A percentile compares a stretch with the other conserved stretches of the same genome.
These are phyloP conservation scores for Eupelmus urozonus DNA, from an alignment of 2,888 invertebrate species.

Conservation along the genomic window DNA sequence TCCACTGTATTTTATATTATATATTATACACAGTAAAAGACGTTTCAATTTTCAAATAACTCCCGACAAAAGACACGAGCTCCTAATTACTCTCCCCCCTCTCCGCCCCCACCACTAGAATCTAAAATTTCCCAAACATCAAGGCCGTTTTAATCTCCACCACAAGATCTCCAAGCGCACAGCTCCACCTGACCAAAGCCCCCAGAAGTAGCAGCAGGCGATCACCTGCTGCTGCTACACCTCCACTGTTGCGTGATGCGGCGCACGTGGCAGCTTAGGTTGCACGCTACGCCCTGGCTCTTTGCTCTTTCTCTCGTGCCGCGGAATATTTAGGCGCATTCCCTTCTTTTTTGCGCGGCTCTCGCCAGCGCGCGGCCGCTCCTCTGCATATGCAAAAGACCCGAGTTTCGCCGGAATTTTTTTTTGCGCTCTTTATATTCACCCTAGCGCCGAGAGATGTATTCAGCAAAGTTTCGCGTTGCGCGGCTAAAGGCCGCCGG, in stretches of 20 bases:
- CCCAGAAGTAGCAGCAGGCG: constrained; percentile 28
- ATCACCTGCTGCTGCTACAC: constrained; percentile 1
- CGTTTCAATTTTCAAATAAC: no score
- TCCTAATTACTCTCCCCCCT: no score
- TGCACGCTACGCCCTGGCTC: neutral
- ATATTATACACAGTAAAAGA: no score
- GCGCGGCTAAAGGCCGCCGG: neutral
- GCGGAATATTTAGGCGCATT: constrained; percentile 28
- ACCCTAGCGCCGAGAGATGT: neutral
- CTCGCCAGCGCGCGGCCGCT: neutral
- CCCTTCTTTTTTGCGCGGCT: neutral
- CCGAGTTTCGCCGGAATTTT: constrained; percentile 22
- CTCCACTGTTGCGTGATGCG: neutral
- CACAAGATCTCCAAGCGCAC: neutral
- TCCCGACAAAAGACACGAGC: no score
- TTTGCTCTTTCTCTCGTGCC: no score
- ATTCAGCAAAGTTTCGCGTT: neutral
- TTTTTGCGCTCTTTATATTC: neutral
- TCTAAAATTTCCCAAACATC: no score
- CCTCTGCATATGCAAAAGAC: constrained; percentile 23
- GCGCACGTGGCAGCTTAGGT: neutral
- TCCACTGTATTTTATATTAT: neutral
- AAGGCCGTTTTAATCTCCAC: neutral
- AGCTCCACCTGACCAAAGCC: no score
- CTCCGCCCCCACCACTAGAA: no score